Evolutionary conservation across 1,140 invertebrate species (phyloP), one percentile per base, ranked within the genome.

Genomic region (Zophobas atratus): DNA sequence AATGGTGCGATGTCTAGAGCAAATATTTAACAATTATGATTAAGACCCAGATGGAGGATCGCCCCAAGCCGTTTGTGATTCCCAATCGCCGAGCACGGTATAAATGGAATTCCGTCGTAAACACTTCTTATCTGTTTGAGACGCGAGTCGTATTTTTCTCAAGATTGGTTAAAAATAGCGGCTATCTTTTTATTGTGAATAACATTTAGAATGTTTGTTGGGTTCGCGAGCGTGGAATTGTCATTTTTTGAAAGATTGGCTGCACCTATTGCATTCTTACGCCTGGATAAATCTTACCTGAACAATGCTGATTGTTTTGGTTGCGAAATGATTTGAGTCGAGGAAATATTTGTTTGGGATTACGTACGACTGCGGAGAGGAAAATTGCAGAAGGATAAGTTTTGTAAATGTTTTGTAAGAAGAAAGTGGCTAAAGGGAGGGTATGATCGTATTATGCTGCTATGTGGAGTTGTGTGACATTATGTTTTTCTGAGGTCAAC

Each of bases 21-120:
- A 4, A 51, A 51, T 51, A 51, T 51, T 51, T 51, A 51, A 51
- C n/a, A 6, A 51, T 51, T 51, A 51, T 51, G n/a, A 51, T 51
- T 51, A 51, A 20, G 49, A 51, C 2, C 20, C 6, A 20, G 20
- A 51, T 8, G 3, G 43, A 46, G 49, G n/a, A 57, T 57, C 4
- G 55, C 33, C 55, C 35, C 33, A 20, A 57, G 55, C 3, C 33
- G 35, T 57, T 57, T 57, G 55, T 57, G 35, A 57, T 34, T 57
- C 55, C 55, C 55, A 35, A 57, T 57, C 55, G 34, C 2, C 55
- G n/a, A 51, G 20, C 20, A 51, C n/a, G 49, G 49, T 6, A 51
- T 6, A 6, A 51, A 51, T 35, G 55, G 55, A 57, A 57, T 57
- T 35, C 55, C 55, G 35, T 4, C 34, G 55, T 57, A 57, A 57